Evolutionary conservation across 2,888 invertebrate genomes (phyloP).

Genomic region (Cremastobaeus sp.): DNA sequence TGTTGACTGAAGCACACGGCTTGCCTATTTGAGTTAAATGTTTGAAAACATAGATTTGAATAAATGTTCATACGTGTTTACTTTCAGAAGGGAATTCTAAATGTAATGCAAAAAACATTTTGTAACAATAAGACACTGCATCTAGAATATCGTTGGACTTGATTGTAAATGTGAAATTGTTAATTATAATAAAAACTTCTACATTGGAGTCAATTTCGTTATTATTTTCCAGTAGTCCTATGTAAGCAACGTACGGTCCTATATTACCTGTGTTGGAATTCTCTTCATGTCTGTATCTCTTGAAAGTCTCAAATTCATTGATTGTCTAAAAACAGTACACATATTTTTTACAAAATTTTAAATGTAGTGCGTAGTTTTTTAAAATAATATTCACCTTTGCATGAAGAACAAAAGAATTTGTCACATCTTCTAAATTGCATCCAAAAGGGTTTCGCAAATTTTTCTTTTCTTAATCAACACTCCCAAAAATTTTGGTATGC

Average conservation of each 20-base stretch:
- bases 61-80: constrained; percentile 38
- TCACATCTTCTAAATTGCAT: constrained; percentile 2
- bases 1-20: background rate
- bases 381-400: constrained; percentile 1
- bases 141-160: constrained; percentile 12
- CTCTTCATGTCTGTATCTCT: background rate
- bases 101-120: constrained; percentile 45
- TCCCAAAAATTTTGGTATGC: constrained; percentile 3
- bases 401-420: constrained; percentile 7
- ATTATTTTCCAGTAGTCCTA: background rate
- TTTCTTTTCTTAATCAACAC: constrained; percentile 6
- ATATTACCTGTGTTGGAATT: background rate
- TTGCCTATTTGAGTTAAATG: constrained; percentile 13
- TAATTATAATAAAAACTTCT: constrained; percentile 11
- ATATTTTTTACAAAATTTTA: constrained; percentile 8
- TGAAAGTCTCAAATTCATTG: constrained; percentile 13
- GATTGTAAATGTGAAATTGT: constrained; percentile 8
- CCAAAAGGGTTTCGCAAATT: constrained; percentile 8
- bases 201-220: background rate
- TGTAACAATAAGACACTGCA: constrained; percentile 48
- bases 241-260: constrained; percentile 2
- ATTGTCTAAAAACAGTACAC: constrained; percentile 14
- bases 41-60: constrained; percentile 29
- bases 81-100: constrained; percentile 28
- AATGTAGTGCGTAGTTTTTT: background rate